These are phyloP conservation scores for Leptodirus hochenwartii DNA, from an alignment of 2,888 invertebrate species.

Conservation along the genomic window DNA sequence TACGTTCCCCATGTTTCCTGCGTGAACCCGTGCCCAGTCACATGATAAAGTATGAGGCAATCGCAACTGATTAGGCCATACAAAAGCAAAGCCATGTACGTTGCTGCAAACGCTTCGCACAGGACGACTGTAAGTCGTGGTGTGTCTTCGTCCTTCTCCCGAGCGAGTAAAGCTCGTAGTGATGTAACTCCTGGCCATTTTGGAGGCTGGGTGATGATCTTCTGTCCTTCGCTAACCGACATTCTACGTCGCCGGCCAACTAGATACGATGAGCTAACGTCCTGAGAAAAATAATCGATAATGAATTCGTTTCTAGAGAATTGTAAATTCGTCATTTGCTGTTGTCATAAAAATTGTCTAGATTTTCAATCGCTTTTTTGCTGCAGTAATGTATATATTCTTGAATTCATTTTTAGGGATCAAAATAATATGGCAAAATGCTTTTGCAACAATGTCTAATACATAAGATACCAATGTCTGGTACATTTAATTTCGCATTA, in stretches of 20 bases:
- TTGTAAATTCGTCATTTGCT: slow-evolving; percentile 5
- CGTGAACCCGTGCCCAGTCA: slow-evolving; percentile 67
- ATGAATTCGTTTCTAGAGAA: too few species aligned
- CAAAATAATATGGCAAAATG: too few species aligned
- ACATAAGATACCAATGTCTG: too few species aligned
- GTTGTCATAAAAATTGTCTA: slow-evolving; percentile 5
- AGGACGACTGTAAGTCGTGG: slow-evolving; percentile 82
- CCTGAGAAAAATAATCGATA: slow-evolving; percentile 16
- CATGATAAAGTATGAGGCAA: slow-evolving; percentile 74
- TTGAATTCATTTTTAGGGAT: too few species aligned
- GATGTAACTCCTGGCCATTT: slow-evolving; percentile 96
- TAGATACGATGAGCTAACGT: slow-evolving; percentile 40
- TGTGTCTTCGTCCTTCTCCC: slow-evolving; percentile 87
- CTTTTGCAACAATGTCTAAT: too few species aligned
- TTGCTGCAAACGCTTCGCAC: slow-evolving; percentile 84
- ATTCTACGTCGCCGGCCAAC: slow-evolving; percentile 53
- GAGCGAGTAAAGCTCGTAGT: slow-evolving; percentile 69
- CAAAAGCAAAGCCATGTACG: slow-evolving; percentile 79
- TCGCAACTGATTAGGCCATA: slow-evolving; percentile 89
- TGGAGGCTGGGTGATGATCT: slow-evolving; percentile 64
- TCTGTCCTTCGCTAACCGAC: slow-evolving; percentile 59
- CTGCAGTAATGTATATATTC: too few species aligned
- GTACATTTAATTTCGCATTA: too few species aligned
- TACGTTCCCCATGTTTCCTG: slow-evolving; percentile 51
- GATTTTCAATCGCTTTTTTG: too few species aligned